Base-by-base conservation (phyloP, 2,113 vertebrate genomes). In the Xiphophorus hellerii region DNA sequence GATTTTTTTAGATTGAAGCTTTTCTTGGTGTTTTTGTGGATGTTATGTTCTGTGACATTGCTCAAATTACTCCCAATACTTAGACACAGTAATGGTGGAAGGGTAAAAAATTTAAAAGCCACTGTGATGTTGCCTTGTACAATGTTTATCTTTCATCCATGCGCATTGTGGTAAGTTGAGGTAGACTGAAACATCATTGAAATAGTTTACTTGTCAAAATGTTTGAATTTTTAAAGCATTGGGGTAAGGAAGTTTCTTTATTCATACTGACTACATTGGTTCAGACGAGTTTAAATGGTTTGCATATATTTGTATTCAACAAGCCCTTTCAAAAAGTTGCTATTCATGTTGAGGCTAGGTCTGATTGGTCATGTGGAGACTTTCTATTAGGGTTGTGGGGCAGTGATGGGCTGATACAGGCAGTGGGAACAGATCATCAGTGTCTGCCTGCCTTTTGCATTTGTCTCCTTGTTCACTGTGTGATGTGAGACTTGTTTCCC, bases 401-500 rank as follows among this genome's bases (percentile, higher is more conserved):
- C 14, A 5, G 17, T 10, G 39, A 15, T 14, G 1, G 39, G 39
- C 39, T 33, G 35, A 58, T 17, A 69, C 66, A 62, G 31, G 14
- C 37, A n/a, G 35, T n/a, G 71, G 13, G 64, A 66, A 31, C 44
- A 14, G 35, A 51, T 64, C 27, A 13, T 1, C 33, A 58, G 44
- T 54, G 33, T 80, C 70, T 74, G 33, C 71, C 68, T 82, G 61
- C 76, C 81, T 73, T 48, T 66, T 69, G 44, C 51, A 33, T 80
- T 73, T 86, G 83, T 89, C 79, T 80, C 81, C 88, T 94, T 88
- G 88, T 97, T 96, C 96, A 89, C 93, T 94, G 90, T 96, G 95
- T 99, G 97, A 98, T 97, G 96, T 96, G 94, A 96, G 96, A 95
- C 95, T 97, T 96, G 92, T 98, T 96, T 98, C 97, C 96, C 96